Base-by-base conservation (phyloP, 2,797 vertebrate species). In the Ceryle rudis region DNA sequence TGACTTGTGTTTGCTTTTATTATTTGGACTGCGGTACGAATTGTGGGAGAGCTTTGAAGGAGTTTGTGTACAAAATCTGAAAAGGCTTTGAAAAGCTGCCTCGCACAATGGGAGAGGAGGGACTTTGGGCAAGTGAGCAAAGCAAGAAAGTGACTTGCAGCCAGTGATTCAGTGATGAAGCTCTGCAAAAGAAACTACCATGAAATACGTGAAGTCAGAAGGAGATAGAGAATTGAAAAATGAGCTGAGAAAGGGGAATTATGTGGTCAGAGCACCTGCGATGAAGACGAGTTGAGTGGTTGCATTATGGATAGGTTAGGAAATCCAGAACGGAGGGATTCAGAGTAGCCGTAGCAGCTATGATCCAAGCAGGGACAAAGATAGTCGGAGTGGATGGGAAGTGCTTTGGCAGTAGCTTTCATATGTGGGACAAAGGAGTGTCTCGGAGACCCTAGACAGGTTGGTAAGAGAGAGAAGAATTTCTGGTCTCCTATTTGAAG, bases 11-110 rank as follows among this genome's bases (percentile, higher is more conserved):
- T 88, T 83, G 41, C 37, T 81, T 84, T 95, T 80, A 42, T 11
- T 54, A 4, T 73, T 90, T 95, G 86, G 52, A 33, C 42, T 33
- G 66, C 41, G 54, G 35, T 37, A 4, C 17, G 7, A 42, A 26
- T 87, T 93, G 84, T 65, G 88, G 86, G 93, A 82, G 86, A 84
- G 57, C 22, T n/a, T 41, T 69, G 91, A 64, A 72, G 69, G 87
- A 93, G 75, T 89, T 93, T 94, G 55, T 6, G 1, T 95, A 54
- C 47, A 46, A 52, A 67, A 61, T 29, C 22, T 70, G 74, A 41
- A 51, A 79, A 80, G 66, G 37, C 82, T 95, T 92, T 81, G 87
- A 91, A 85, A 96, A 37, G 5, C 73, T 85, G 41, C 77, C 42
- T 81, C 33, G 64, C 7, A 4, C 55, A 29, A 11, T 26, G 33